These are phyloP conservation scores for Odocoileus hemionus DNA, from an alignment of 2,113 vertebrate species.

Conservation along the genomic window DNA sequence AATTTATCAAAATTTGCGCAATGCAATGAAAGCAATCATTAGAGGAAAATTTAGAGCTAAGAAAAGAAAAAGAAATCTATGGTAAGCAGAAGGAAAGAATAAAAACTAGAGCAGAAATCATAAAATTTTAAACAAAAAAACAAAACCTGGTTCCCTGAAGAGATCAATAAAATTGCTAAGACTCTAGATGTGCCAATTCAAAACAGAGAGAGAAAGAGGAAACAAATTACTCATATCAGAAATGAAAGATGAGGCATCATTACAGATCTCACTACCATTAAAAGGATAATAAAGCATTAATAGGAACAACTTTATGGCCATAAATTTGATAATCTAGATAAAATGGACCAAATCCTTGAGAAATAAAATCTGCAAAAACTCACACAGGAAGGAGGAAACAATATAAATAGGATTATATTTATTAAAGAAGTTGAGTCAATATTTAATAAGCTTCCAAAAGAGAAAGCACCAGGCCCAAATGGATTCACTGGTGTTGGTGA, in stretches of 20 bases:
- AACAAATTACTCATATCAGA: neutral
- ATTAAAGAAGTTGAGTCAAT: neutral
- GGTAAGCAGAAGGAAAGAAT: neutral
- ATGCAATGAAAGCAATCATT: neutral
- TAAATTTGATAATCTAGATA: neutral
- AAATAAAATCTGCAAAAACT: neutral
- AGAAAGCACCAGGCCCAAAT: neutral
- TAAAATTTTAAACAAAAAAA: neutral
- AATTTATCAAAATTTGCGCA: neutral
- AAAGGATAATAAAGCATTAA: neutral
- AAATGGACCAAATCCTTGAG: neutral
- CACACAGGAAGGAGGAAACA: neutral
- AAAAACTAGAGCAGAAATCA: neutral
- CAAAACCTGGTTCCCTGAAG: neutral
- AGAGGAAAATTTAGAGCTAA: neutral
- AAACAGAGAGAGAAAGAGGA: neutral
- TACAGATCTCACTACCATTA: neutral
- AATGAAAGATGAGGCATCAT: neutral
- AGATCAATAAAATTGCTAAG: neutral
- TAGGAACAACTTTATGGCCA: neutral
- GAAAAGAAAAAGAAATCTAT: neutral
- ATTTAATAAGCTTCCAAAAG: neutral
- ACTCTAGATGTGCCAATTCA: neutral
- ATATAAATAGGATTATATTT: neutral
- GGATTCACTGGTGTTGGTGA: neutral